Evolutionary conservation across 2,113 vertebrate genomes (phyloP).

Genomic region (Poecile atricapillus): DNA sequence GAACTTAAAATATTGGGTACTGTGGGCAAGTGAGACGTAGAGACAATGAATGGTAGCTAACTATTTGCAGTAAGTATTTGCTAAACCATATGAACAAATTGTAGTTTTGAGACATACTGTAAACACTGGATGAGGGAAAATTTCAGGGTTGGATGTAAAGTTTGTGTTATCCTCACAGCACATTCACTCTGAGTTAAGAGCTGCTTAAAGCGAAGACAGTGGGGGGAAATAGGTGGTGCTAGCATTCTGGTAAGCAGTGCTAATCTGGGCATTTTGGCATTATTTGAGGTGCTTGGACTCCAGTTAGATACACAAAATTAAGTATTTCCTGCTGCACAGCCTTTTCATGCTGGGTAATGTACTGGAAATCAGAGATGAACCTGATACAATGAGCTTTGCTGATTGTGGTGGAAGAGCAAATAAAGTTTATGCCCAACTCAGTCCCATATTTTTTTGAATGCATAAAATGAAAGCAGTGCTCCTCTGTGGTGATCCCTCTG

Average conservation of each 20-base stretch:
- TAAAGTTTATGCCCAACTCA: not conserved
- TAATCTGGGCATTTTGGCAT: not conserved
- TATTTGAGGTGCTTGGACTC: not conserved
- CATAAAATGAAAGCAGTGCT: not conserved
- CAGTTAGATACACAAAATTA: not conserved
- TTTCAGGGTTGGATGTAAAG: not conserved
- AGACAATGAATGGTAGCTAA: not conserved
- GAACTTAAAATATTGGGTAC: not conserved
- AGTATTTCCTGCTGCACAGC: not conserved
- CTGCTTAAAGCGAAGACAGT: not conserved
- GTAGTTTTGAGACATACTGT: not conserved
- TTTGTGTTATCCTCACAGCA: not conserved
- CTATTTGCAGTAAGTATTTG: not conserved
- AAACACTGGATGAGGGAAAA: not conserved
- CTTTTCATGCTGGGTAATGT: not conserved
- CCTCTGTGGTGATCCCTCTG: not conserved
- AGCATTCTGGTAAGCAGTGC: not conserved
- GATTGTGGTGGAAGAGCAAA: not conserved
- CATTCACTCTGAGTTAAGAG: not conserved
- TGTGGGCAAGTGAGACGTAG: not conserved
- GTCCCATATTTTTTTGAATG: not conserved
- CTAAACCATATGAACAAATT: not conserved
- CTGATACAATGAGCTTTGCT: not conserved
- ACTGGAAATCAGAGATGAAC: constrained; percentile 12
- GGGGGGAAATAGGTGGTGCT: not conserved